Base-by-base conservation (phyloP, 2,888 invertebrate genomes). In the Lepetodrilus schrolli region DNA sequence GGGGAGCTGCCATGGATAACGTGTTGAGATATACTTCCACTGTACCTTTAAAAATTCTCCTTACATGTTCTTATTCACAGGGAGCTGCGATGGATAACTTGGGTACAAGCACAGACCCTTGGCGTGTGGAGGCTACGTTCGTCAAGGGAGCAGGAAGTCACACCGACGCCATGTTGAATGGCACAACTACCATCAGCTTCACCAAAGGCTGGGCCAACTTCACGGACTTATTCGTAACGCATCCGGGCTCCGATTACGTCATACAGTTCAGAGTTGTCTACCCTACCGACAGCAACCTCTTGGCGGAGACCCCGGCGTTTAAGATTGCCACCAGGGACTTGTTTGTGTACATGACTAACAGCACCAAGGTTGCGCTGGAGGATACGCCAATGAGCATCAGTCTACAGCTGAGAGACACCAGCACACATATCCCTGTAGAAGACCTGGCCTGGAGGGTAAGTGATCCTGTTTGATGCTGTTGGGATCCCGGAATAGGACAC, bases 191-290 rank as follows among this genome's bases (percentile, higher is more conserved):
- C 0, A 78, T 84, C 1, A 77, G 78, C 17, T 82, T 87, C 51
- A 69, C 77, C 1, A 69, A 84, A 48, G 88, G 88, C n/a, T 87
- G 84, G 83, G 88, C 88, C 30, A 87, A 85, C 77, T 89, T 88
- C 75, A 84, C 84, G 0, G 84, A 85, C 47, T 79, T 89, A 2
- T 74, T 74, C 17, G 83, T 89, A 7, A 79, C 84, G 13, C 85
- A 84, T 72, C 80, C 80, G 43, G 89, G 88, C 0, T 72, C 58
- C 13, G 82, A 78, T 30, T 88, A 86, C 77, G 76, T 81, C 20
- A 68, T 87, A 0, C 80, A 84, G 48, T 87, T 87, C 72, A 78
- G 73, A 5, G 78, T 86, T 8, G 78, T 76, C 10, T 79, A 75
- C 10, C 86, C 87, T 4, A 8, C 73, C 4, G 74, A 51, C 7